Evolutionary conservation across 1,140 invertebrate species (phyloP).

Genomic region (Atta texana): DNA sequence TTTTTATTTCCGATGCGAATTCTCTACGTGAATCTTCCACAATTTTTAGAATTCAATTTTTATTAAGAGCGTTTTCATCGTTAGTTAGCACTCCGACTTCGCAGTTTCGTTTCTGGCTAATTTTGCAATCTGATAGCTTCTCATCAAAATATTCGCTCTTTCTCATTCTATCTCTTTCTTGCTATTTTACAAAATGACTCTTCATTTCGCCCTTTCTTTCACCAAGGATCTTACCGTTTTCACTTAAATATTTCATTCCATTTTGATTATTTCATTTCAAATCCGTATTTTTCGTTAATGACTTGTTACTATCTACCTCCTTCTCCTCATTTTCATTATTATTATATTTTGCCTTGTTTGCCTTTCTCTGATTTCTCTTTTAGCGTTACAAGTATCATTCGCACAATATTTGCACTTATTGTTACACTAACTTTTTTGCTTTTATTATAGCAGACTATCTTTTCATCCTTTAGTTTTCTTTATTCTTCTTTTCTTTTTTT

Average conservation of each 20-base stretch:
- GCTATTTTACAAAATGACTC: neutral
- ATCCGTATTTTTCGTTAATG: slow-evolving; percentile 5
- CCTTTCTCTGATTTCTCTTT: slow-evolving; percentile 14
- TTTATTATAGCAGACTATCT: neutral
- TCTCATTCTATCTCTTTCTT: neutral
- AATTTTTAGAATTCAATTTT: slow-evolving; percentile 36
- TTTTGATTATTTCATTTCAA: slow-evolving; percentile 38
- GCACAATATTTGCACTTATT: slow-evolving; percentile 12
- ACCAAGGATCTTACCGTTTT: neutral
- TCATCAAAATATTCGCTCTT: slow-evolving; percentile 28
- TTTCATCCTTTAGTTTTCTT: neutral
- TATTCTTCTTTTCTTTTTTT: neutral
- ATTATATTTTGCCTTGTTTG: neutral
- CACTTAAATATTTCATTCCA: slow-evolving; percentile 44
- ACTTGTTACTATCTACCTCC: neutral
- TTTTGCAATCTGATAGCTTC: slow-evolving; percentile 3
- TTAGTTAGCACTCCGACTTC: neutral
- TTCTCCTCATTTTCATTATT: slow-evolving; percentile 26
- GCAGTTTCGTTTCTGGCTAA: slow-evolving; percentile 9
- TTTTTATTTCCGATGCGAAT: neutral
- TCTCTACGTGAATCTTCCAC: slow-evolving; percentile 3
- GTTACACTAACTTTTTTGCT: neutral
- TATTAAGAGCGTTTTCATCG: slow-evolving; percentile 28
- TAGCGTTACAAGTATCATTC: neutral
- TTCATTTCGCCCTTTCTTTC: slow-evolving; percentile 3